Conservation (phyloP, 2,113 vertebrate species). For the Mohoua ochrocephala region DNA sequence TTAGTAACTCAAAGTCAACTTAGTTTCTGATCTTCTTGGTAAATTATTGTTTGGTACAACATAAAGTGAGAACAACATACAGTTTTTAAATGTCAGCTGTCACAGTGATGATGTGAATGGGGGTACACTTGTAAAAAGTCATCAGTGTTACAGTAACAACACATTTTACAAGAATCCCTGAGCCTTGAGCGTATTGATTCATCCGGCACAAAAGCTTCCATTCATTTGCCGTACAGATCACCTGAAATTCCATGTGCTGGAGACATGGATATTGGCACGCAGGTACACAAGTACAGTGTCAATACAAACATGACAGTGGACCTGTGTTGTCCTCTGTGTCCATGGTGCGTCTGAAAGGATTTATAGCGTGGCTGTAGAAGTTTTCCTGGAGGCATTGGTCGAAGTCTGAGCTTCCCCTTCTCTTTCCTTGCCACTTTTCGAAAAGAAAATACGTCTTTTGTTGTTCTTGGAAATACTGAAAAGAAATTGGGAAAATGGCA, state of each 20-base stretch:
- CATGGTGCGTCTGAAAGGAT: background rate
- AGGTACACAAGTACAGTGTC: background rate
- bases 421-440: background rate
- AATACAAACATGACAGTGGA: background rate
- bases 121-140: background rate
- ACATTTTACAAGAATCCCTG: slow-evolving; percentile 33
- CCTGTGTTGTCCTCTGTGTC: background rate
- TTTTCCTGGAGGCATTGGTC: background rate
- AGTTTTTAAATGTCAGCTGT: background rate
- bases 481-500: background rate
- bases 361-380: background rate
- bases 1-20: background rate
- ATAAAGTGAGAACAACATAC: background rate
- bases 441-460: background rate
- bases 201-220: slow-evolving; percentile 13
- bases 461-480: background rate
- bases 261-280: background rate
- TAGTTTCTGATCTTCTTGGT: background rate
- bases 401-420: background rate
- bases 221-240: slow-evolving; percentile 31
- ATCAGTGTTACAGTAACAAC: background rate
- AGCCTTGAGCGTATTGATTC: slow-evolving; percentile 15
- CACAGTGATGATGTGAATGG: background rate
- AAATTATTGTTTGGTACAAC: background rate
- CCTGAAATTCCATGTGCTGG: slow-evolving; percentile 8